Base-by-base conservation (phyloP, 2,113 vertebrate genomes). In the Saccopteryx bilineata region DNA sequence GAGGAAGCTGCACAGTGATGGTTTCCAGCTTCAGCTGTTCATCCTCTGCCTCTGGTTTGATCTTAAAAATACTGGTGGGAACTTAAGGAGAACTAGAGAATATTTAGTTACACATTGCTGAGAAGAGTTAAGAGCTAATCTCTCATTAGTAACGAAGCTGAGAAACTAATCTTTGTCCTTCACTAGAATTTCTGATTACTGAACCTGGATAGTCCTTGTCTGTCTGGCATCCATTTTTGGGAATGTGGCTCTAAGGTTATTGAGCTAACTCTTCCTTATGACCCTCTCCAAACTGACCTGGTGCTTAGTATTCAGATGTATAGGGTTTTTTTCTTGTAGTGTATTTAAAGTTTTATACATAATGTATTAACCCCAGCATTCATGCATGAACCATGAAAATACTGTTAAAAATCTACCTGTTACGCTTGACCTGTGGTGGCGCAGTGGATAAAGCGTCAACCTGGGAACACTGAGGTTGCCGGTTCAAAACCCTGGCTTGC, bases 121-220 rank as follows among this genome's bases (percentile, higher is more conserved):
- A 96, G 68, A 68, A 50, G 65, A 79, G 21, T 54, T 85, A 48
- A 69, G 56, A 61, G 31, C 39, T 82, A 7, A 85, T 39, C 39
- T 39, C 39, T 88, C 7, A 4, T 46, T 58, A 65, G 31, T 63
- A 50, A 88, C 85, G 81, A 11, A 54, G 21, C 83, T 68, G 21
- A 90, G 65, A 82, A 89, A 69, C 71, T 50, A 39, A 7, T 46
- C 48, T 19, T 95, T 66, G 48, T 60, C 18, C 81, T 93, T 87
- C 39, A 23, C 72, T 58, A 6, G 82, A 54, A 76, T 75, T 74
- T 18, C 82, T 65, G 23, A 65, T 75, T 52, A 33, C 8, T 65
- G 28, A 60, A 39, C 12, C 66, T n/a, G 11, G 26, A 26, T 74
- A 31, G 63, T 72, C 31, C 10, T 80, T 86, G 17, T 66, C 14